These are phyloP conservation scores for Dolichoris vasculosae DNA, from an alignment of 1,140 invertebrate genomes.

Conservation along the genomic window DNA sequence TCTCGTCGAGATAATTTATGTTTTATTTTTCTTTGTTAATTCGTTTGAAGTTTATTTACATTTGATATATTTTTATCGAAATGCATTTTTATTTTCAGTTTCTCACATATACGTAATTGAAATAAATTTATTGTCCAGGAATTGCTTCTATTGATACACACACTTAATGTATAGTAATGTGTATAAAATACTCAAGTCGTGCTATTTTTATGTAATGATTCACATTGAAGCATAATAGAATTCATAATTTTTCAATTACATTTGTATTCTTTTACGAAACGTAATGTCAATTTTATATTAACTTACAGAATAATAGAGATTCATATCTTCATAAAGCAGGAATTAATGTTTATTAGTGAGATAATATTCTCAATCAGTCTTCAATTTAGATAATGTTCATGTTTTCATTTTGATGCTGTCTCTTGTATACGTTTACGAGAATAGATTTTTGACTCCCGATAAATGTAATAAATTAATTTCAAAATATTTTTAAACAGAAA, in stretches of 20 bases:
- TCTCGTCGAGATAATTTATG: background rate
- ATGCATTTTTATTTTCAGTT: background rate
- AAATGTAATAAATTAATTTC: no score
- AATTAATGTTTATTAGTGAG: constrained; percentile 3
- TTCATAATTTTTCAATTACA: background rate
- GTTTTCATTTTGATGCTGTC: no score
- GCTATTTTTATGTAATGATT: constrained; percentile 1
- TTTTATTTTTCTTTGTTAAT: background rate
- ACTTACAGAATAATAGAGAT: background rate
- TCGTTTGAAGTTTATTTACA: background rate
- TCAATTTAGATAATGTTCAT: no score
- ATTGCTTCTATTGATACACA: background rate
- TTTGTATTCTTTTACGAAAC: background rate
- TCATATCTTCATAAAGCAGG: background rate
- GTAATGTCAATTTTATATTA: background rate
- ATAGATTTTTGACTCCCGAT: no score
- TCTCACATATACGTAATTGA: background rate
- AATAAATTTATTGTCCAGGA: background rate
- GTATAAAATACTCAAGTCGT: background rate
- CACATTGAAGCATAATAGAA: background rate
- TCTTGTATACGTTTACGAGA: no score
- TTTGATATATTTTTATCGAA: background rate
- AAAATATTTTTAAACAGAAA: no score
- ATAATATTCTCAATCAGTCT: background rate
- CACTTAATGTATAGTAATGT: background rate